Conservation (phyloP, 37 sponge, comb jelly and placozoan genomes). For the Geodia barretti region DNA sequence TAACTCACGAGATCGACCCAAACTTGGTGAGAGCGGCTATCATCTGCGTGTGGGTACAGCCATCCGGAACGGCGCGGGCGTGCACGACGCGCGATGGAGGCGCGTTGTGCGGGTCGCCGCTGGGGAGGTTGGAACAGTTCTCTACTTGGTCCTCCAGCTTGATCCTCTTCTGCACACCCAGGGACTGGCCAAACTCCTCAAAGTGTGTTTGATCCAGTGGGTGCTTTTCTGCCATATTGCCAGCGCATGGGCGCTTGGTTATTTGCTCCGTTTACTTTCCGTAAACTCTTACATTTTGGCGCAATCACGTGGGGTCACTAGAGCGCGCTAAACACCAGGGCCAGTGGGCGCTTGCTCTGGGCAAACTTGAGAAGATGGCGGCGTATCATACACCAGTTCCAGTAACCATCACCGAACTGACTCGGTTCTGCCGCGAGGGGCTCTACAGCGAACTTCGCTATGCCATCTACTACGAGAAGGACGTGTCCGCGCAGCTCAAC, state of each 20-base stretch:
- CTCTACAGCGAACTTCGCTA: slow-evolving; percentile 29
- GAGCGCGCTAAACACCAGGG: not conserved
- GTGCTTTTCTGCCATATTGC: slow-evolving; percentile 89
- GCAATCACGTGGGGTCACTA: slow-evolving; percentile 3
- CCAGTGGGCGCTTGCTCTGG: not conserved
- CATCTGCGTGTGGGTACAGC: slow-evolving; percentile 80
- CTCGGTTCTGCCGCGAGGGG: slow-evolving; percentile 67
- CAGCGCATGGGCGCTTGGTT: not conserved
- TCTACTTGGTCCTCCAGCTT: slow-evolving; percentile 78
- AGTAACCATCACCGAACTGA: slow-evolving; percentile 36
- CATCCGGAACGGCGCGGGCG: slow-evolving; percentile 90
- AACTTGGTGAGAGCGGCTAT: slow-evolving; percentile 57
- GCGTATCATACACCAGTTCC: not conserved
- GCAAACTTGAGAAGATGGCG: slow-evolving; percentile 43
- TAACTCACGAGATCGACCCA: slow-evolving; percentile 81
- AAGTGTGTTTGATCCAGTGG: slow-evolving; percentile 38
- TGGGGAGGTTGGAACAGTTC: not conserved
- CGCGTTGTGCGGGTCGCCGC: slow-evolving; percentile 84
- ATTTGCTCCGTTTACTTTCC: slow-evolving; percentile 2
- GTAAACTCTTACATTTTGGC: slow-evolving; percentile 1
- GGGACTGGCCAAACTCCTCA: slow-evolving; percentile 17
- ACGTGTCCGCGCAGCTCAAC: slow-evolving; percentile 29
- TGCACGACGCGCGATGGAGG: slow-evolving; percentile 88
- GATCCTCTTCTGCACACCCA: slow-evolving; percentile 66
- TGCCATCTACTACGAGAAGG: slow-evolving; percentile 34